Evolutionary conservation across 2,113 vertebrate genomes (phyloP).

Genomic region (Psilopogon haemacephalus): DNA sequence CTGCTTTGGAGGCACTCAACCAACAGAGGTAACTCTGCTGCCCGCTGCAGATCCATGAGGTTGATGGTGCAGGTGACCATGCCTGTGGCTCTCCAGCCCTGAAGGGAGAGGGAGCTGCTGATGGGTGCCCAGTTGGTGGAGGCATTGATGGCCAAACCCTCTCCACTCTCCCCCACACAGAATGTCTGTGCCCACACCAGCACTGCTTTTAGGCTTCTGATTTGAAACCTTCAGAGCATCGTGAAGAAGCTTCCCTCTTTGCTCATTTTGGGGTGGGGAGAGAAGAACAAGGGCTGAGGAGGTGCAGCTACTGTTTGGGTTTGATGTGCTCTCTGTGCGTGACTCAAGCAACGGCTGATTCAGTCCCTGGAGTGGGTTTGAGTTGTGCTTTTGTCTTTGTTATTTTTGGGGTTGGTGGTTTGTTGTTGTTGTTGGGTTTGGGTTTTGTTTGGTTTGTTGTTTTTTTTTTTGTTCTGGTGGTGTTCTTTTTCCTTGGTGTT

Average conservation of each 20-base stretch:
- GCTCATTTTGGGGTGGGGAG: neutral
- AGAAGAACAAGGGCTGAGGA: neutral
- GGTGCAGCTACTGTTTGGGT: neutral
- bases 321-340: accelerated
- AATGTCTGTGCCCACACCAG: neutral
- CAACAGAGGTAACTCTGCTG: neutral
- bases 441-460: neutral
- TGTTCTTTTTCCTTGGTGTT: too few species aligned
- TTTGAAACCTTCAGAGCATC: neutral
- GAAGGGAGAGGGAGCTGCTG: accelerated
- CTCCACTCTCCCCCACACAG: accelerated
- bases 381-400: neutral
- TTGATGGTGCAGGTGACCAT: neutral
- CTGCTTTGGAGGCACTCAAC: neutral
- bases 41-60: accelerated
- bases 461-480: neutral
- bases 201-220: neutral
- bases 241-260: neutral
- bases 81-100: too few species aligned
- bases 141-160: neutral
- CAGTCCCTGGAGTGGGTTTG: neutral
- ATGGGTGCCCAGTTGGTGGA: accelerated
- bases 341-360: neutral
- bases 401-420: neutral
- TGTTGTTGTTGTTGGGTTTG: neutral